Base-by-base conservation (phyloP, 2,888 invertebrate genomes). In the Exocentrus adspersus region DNA sequence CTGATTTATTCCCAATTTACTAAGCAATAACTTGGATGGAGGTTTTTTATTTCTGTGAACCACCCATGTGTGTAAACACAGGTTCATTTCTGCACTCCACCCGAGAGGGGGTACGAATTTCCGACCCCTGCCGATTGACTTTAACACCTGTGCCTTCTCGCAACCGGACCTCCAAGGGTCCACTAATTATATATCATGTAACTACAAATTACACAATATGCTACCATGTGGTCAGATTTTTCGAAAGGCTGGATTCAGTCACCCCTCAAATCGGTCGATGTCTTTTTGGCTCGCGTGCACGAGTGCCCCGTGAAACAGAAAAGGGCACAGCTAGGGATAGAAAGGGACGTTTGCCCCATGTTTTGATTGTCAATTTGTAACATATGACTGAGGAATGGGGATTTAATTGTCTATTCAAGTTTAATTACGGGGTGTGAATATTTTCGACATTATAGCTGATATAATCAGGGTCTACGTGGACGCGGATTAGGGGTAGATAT, bases 151-250 rank as follows among this genome's bases (percentile, higher is more conserved):
- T 73, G 64, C 68, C 53, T 73, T 72, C 71, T 71, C 72, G 64
- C 53, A 52, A 48, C 61, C 19, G 46, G 54, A 62, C 66, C 64
- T 67, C 69, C 59, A 12, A 12, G 51, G 24, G 12, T 52, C 52
- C 12, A 56, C 60, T 62, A 73, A 72, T 74, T 74, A 74, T 65
- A 69, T 68, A 66, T 71, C 68, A 66, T 65, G 37, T 37, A 74
- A 71, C 73, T 77, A 77, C 77, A 77, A 77, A 77, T 77, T 77
- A 77, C 69, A 64, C 77, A 77, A 77, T 77, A 77, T 77, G 77
- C 76, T 77, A 73, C 70, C 57, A 60, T 58, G 65, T 61, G 66
- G 63, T 62, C 67, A 68, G 68, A 70, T 69, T 70, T 60, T 54
- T 50, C 43, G 59, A 66, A 67, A 54, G 10, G 17, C 28, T 17